Conservation (phyloP, 35 echinoderm and acorn worm species). For the Apostichopus californicus region DNA sequence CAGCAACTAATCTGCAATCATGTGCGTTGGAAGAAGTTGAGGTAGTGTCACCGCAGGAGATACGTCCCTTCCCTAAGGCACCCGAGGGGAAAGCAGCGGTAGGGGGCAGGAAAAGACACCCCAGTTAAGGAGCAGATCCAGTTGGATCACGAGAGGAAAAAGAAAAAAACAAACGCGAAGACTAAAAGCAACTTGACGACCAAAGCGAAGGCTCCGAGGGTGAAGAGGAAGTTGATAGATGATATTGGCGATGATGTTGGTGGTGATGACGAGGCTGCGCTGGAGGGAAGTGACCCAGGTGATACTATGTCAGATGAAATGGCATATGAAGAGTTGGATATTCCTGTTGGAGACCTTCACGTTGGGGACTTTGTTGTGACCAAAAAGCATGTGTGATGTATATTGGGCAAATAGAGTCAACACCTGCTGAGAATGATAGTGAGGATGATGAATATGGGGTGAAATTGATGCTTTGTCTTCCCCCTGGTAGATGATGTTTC, state of each 20-base stretch:
- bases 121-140: no score
- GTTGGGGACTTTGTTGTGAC: slow-evolving; percentile 22
- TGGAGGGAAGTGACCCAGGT: background rate
- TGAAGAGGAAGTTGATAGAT: no score
- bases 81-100: no score
- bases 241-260: background rate
- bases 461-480: background rate
- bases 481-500: background rate
- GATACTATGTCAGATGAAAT: slow-evolving; percentile 12
- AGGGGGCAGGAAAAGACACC: no score
- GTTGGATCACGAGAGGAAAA: no score
- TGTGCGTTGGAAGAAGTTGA: no score
- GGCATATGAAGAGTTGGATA: background rate
- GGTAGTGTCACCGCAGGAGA: no score
- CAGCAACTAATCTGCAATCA: no score
- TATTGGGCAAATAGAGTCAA: slow-evolving; percentile 10
- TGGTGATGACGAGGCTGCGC: background rate
- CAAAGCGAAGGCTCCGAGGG: no score
- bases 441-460: background rate
- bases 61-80: no score
- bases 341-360: background rate
- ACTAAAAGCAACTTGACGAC: no score
- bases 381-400: slow-evolving; percentile 19
- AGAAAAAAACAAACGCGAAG: no score
- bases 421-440: background rate